Evolutionary conservation across 2,797 vertebrate species (phyloP), one percentile per base, ranked within the genome.

Genomic region (Hafferia zeledoni): DNA sequence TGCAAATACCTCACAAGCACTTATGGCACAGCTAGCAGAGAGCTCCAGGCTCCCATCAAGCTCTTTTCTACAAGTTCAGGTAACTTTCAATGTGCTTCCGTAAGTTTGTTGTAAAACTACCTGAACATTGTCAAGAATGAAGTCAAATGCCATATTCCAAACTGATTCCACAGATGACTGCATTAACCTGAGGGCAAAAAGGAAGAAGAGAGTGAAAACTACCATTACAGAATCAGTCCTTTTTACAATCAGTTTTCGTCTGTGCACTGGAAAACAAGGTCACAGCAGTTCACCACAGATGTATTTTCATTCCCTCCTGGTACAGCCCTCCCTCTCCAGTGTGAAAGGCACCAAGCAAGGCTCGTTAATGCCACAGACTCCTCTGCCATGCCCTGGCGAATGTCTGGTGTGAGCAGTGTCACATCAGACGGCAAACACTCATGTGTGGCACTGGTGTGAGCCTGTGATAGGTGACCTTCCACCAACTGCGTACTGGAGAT

Each of bases 121-220:
- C 98, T 99, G 99, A 97, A 99, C 99, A 50, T 99, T 99, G 97
- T 99, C 99, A 81, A 99, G 98, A 98, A 99, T 99, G 98, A 99
- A 99, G 98, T 99, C 99, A 94, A 99, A 99, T 69, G 99, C 99
- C 99, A 99, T 99, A 72, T 99, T 99, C 99, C 99, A 99, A 83
- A 99, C 99, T 0, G 99, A 99, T 97, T 99, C 99, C 96, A 99
- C 98, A 1, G 99, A 99, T 96, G 99, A 98, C 97, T 99, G 99
- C 99, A 99, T 99, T 93, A 99, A 96, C 98, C 99, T 99, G 96
- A 63, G 50, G 17, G 53, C 31, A 46, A 56, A 78, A 83, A 89
- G 23, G 61, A 81, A 77, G 35, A 85, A 80, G 53, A 78, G 14
- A 37, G 13, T 78, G 50, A 88, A 61, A 81, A 78, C 82, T 31